phyloP scores from a whole-genome alignment of 2,113 vertebrate genomes.

The Bubo blakistoni region DNA sequence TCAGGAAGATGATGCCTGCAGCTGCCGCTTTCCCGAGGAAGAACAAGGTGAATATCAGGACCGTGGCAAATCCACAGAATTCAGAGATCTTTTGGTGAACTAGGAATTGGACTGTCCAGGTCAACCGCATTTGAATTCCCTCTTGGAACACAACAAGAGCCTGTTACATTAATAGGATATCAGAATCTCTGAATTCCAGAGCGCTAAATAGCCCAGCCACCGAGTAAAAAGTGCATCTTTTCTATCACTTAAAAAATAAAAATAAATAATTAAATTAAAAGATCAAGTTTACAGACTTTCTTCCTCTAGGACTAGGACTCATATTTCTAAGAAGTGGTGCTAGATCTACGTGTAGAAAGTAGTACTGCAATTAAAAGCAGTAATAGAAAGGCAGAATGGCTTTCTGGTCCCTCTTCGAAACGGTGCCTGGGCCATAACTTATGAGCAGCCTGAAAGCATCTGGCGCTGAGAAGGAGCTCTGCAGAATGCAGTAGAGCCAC shows the following conservation, averaged over 20 bases:
- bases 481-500: neutral
- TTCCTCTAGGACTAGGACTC: neutral
- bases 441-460: neutral
- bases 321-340: neutral
- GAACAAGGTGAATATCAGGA: constrained; percentile 79
- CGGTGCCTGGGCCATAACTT: neutral
- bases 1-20: constrained; percentile 80
- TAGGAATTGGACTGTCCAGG: neutral
- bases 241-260: neutral
- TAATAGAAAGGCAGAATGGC: neutral
- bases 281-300: neutral
- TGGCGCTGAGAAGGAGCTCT: neutral
- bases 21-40: constrained; percentile 84
- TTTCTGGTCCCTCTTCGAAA: neutral
- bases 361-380: neutral
- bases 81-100: neutral
- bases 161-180: neutral
- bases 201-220: neutral
- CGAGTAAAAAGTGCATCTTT: neutral
- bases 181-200: neutral
- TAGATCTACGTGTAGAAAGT: neutral
- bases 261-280: neutral
- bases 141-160: neutral
- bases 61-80: neutral
- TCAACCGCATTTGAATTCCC: neutral